A percentile compares a stretch with the other conserved stretches of the same genome.
Conservation (phyloP, 2,797 vertebrate species). For the Notamacropus eugenii region DNA sequence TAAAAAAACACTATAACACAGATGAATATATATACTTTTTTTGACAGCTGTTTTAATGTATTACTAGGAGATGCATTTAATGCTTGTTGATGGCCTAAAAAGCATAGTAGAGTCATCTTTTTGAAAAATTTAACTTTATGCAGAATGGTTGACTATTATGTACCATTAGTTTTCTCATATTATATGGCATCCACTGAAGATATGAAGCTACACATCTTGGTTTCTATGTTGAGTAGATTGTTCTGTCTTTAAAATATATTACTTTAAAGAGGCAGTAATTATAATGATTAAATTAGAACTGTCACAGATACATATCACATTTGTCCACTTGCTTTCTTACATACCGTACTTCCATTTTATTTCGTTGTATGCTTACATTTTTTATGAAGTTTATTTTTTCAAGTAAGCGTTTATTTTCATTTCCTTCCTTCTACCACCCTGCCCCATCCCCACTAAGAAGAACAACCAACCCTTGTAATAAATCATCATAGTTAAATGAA, state of each 20-base stretch:
- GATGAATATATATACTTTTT: conserved; percentile 28
- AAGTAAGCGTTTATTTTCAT: background rate
- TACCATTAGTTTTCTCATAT: conserved; percentile 35
- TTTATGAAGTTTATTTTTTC: conserved; percentile 35
- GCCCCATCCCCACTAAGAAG: background rate
- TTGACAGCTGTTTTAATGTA: conserved; percentile 5
- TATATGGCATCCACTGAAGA: conserved; percentile 17
- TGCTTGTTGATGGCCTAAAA: background rate
- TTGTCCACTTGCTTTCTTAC: conserved; percentile 39
- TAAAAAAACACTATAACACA: conserved; percentile 1
- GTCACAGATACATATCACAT: background rate
- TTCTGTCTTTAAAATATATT: conserved; percentile 21
- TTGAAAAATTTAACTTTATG: background rate
- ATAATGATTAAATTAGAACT: background rate
- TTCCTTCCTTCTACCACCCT: background rate
- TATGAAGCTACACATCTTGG: conserved; percentile 27
- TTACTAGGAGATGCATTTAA: background rate
- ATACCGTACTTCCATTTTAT: conserved; percentile 42
- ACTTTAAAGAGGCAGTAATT: background rate
- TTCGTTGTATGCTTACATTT: conserved; percentile 23
- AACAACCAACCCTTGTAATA: background rate
- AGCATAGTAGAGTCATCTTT: conserved; percentile 15
- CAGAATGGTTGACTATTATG: background rate
- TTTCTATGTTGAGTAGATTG: background rate
- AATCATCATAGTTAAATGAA: background rate